Evolutionary conservation across 2,113 vertebrate genomes (phyloP).

Genomic region (Tyrannus savana): DNA sequence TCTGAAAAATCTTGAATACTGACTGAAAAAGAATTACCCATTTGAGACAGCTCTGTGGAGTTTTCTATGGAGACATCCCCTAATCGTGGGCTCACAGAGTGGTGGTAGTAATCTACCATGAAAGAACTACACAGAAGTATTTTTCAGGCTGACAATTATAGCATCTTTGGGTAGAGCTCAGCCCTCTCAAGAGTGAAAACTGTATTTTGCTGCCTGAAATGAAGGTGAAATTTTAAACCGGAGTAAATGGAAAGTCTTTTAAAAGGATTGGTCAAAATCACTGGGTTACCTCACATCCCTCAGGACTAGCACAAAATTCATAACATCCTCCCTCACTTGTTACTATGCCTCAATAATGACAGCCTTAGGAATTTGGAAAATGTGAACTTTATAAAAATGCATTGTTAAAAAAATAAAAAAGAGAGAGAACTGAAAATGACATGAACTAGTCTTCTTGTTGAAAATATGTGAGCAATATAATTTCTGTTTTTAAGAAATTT

Average conservation of each 20-base stretch:
- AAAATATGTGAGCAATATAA: not conserved
- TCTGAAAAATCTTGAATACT: not conserved
- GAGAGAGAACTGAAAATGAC: rapidly evolving
- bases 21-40: not conserved
- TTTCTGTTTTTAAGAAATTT: not conserved
- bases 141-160: not conserved
- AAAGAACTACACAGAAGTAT: not conserved
- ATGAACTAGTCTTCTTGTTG: not conserved
- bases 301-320: not conserved
- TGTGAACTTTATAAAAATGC: not conserved
- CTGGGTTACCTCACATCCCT: not conserved
- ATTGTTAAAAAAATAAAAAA: rapidly evolving
- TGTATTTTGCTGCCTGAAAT: not conserved
- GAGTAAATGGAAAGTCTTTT: not conserved
- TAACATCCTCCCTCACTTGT: not conserved
- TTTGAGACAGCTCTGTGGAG: not conserved
- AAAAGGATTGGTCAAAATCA: not conserved
- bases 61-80: not conserved
- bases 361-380: not conserved
- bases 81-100: not conserved
- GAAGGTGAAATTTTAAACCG: not conserved
- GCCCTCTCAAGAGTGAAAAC: not conserved
- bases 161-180: not conserved
- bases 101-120: not conserved
- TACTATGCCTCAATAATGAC: not conserved